Percentiles rank a stretch among this genome's conserved stretches.
phyloP scores from a whole-genome alignment of 2,113 vertebrate genomes.

The Hyaena hyaena region DNA sequence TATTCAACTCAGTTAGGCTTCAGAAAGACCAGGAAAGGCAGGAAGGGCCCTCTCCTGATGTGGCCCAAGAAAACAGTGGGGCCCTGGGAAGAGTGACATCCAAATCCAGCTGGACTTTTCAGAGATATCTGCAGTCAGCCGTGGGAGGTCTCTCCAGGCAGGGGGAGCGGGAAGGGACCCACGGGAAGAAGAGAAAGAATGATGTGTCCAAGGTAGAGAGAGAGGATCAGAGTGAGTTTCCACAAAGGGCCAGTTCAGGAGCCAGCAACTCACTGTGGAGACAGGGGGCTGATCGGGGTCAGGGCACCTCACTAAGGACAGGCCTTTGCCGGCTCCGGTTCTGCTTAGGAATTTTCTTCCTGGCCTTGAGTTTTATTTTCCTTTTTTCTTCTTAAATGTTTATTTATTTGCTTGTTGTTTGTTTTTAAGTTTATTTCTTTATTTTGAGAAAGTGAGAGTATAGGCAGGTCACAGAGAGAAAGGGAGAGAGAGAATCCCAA shows the following conservation, averaged over 20 bases:
- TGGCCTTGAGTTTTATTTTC: neutral
- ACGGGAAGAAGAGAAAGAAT: too few species aligned
- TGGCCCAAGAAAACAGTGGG: neutral
- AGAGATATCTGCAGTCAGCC: neutral
- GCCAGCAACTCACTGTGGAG: too few species aligned
- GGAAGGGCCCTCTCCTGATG: neutral
- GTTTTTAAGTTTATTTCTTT: too few species aligned
- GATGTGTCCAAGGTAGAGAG: neutral
- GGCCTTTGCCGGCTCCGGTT: neutral
- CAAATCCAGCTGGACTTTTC: neutral
- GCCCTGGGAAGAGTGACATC: neutral
- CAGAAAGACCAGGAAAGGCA: neutral
- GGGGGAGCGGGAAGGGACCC: neutral
- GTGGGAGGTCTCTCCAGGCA: neutral
- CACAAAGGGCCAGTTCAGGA: neutral
- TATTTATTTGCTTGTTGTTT: too few species aligned
- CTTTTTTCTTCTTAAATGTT: too few species aligned
- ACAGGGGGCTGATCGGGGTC: too few species aligned
- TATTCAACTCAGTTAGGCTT: neutral
- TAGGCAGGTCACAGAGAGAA: too few species aligned
- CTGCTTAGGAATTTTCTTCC: neutral
- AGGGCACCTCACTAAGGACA: rapidly evolving
- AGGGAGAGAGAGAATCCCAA: too few species aligned
- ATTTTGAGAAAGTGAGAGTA: too few species aligned
- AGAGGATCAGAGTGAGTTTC: neutral